These are phyloP conservation scores for Acanthosepion lycidas DNA, from an alignment of 2,888 invertebrate genomes.

Conservation along the genomic window DNA sequence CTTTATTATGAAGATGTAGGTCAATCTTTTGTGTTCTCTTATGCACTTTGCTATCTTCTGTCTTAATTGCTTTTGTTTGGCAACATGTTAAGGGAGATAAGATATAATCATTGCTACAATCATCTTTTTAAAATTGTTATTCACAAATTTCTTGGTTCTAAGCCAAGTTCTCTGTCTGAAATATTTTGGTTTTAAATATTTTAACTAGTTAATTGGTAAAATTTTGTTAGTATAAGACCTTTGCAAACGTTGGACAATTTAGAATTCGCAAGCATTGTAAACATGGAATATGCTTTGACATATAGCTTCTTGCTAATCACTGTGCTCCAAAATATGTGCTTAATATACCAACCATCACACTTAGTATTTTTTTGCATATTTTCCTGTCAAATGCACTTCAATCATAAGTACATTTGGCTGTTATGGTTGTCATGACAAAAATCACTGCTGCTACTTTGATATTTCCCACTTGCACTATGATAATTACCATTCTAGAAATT, in stretches of 20 bases:
- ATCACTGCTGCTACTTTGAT: neutral
- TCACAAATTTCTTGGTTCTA: neutral
- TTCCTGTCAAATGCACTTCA: neutral
- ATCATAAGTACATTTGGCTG: neutral
- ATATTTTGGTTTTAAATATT: neutral
- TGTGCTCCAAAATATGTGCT: neutral
- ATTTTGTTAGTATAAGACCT: neutral
- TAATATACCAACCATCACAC: neutral
- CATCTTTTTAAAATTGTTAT: neutral
- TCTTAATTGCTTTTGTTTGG: neutral
- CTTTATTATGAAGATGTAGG: slow-evolving; percentile 45
- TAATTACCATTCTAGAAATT: too few relatives aligned
- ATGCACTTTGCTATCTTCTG: neutral
- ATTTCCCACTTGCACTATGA: neutral
- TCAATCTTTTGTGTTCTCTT: neutral
- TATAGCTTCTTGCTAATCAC: neutral
- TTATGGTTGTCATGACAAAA: neutral
- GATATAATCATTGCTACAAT: neutral
- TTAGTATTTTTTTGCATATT: neutral
- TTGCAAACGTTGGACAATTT: neutral
- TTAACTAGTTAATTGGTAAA: neutral
- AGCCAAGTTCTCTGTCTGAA: neutral
- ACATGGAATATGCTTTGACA: neutral
- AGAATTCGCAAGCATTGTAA: neutral
- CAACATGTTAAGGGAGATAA: neutral